Conservation (phyloP, 1,140 invertebrate species). For the Drosophila insularis region DNA sequence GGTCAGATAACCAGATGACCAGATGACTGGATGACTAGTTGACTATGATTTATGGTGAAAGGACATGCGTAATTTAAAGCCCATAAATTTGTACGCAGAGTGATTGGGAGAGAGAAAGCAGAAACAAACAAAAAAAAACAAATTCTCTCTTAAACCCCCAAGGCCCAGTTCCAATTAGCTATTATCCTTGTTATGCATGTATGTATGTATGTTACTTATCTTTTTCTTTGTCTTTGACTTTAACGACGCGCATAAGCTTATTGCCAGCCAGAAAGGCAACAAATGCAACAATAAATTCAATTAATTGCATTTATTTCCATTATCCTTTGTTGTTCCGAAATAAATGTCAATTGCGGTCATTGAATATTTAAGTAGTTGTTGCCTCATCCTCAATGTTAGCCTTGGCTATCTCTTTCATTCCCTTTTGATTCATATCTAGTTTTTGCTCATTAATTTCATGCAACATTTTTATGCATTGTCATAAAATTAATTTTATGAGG, state of each 20-base stretch:
- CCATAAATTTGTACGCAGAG: constrained; percentile 65
- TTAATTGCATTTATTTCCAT: constrained; percentile 81
- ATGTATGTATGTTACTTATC: constrained; percentile 6
- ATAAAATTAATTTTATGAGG: constrained; percentile 78
- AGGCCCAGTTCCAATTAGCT: background rate
- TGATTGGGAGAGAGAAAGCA: background rate
- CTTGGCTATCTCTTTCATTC: background rate
- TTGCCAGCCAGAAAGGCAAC: constrained; percentile 29
- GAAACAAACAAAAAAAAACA: background rate
- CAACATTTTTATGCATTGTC: constrained; percentile 58
- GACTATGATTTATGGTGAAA: constrained; percentile 70
- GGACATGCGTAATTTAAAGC: constrained; percentile 79
- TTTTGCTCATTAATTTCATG: constrained; percentile 78
- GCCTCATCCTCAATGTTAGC: background rate
- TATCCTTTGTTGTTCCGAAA: constrained; percentile 38
- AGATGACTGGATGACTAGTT: constrained; percentile 12
- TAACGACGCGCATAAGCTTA: constrained; percentile 36
- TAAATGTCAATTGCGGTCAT: constrained; percentile 76
- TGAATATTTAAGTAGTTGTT: constrained; percentile 55
- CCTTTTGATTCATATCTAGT: constrained; percentile 63
- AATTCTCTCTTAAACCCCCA: background rate
- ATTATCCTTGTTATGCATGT: constrained; percentile 5
- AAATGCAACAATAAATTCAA: constrained; percentile 78
- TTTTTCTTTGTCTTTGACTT: constrained; percentile 39
- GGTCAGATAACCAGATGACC: constrained; percentile 10